Evolutionary conservation across 2,888 invertebrate genomes (phyloP).

Genomic region (Drosophila testacea): DNA sequence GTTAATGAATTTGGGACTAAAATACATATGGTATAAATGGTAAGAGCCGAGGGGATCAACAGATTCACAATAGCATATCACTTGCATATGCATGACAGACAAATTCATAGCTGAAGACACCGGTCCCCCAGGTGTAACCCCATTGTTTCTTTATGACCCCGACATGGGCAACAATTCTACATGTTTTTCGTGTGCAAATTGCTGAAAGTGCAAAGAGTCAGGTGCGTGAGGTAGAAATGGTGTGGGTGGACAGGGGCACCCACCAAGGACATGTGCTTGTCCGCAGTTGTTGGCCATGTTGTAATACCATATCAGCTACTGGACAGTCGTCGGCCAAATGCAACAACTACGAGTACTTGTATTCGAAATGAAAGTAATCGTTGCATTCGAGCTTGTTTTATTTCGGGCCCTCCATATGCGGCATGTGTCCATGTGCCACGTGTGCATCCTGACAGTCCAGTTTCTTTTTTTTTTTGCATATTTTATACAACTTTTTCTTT

Average conservation of each 20-base stretch:
- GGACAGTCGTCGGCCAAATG: conserved; percentile 50
- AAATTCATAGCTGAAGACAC: conserved; percentile 37
- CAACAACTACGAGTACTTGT: conserved; percentile 11
- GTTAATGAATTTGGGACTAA: neutral
- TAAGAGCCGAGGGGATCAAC: conserved; percentile 1
- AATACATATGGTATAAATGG: conserved; percentile 6
- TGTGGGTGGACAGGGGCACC: neutral
- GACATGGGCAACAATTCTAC: conserved; percentile 18
- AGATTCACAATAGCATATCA: conserved; percentile 30
- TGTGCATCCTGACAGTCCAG: conserved; percentile 48
- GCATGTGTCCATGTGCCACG: conserved; percentile 25
- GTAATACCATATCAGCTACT: conserved; percentile 73
- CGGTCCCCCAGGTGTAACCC: conserved; percentile 6
- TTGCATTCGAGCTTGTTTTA: conserved; percentile 23
- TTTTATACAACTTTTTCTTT: conserved; percentile 51
- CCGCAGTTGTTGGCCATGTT: conserved; percentile 71
- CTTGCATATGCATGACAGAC: conserved; percentile 43
- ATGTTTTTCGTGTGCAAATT: conserved; percentile 57
- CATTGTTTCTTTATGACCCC: conserved; percentile 36
- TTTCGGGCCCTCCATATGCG: conserved; percentile 34
- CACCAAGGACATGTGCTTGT: conserved; percentile 63
- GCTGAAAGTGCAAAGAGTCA: conserved; percentile 57
- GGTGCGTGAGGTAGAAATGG: neutral
- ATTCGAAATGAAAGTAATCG: conserved; percentile 47
- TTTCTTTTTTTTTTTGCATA: conserved; percentile 35